Evolutionary conservation across 2,888 invertebrate species (phyloP), one percentile per base, ranked within the genome.

Genomic region (Tetheella fluctuosa): DNA sequence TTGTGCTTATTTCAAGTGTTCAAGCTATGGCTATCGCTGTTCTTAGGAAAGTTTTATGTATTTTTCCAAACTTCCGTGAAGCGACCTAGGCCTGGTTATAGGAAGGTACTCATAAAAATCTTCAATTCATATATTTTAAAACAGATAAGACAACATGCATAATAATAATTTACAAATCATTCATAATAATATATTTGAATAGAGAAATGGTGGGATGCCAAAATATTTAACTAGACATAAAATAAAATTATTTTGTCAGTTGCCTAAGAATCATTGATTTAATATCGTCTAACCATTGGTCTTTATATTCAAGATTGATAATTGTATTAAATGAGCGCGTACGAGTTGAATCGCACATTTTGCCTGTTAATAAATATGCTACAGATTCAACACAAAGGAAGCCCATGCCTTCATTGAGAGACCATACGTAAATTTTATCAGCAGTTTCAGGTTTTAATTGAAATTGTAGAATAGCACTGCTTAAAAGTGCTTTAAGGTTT

Each of bases 391-490:
- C 91, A 69, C 95, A 91, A 23, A 95, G 81, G 67, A 94, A 91
- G 53, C 95, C 94, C 81, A 94, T 94, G 0, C 94, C 93, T n/a
- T 95, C 94, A 71, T 91, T 92, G 57, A 95, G 71, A 1, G 95
- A 94, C 95, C 95, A 95, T 25, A 91, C 87, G 71, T 95, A 95
- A 69, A 95, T 94, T 64, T 86, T 88, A 69, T 94, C 93, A 1
- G 94, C 94, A 4, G 93, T 94, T 37, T 88, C 81, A 0, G 93
- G 84, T 12, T 84, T 86, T 71, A 95, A 76, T 73, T 86, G 85
- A 73, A 94, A 94, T 69, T 94, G 93, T 70, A 94, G 84, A 60
- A 95, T 94, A 23, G 93, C 94, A 71, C 93, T 91, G 54, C 89
- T 88, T 53, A 95, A 74, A 59, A 88, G 80, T 55, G 84, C 84